Conservation (phyloP, 1,140 invertebrate genomes). For the Zeugodacus cucurbitae region DNA sequence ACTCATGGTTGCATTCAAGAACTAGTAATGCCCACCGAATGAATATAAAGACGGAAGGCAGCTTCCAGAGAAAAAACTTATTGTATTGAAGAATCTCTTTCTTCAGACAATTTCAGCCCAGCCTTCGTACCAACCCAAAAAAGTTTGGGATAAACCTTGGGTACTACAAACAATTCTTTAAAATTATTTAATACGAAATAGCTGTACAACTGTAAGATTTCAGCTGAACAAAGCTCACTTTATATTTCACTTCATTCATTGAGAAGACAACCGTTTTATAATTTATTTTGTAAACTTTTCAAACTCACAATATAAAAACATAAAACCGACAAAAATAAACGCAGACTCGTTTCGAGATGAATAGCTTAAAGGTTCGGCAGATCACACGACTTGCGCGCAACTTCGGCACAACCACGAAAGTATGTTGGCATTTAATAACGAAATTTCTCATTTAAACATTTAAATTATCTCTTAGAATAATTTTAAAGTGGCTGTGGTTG, state of each 20-base stretch:
- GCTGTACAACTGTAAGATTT: neutral
- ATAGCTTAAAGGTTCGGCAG: constrained; percentile 40
- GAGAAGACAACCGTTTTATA: neutral
- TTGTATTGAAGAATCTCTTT: too few relatives aligned
- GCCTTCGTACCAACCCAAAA: too few relatives aligned
- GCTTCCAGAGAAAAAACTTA: too few relatives aligned
- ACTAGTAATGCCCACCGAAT: too few relatives aligned
- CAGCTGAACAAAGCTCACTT: neutral
- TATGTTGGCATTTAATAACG: neutral
- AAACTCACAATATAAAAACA: neutral
- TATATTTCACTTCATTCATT: neutral
- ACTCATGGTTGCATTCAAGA: too few relatives aligned
- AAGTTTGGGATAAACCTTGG: too few relatives aligned
- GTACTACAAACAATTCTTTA: too few relatives aligned
- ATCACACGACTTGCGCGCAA: neutral
- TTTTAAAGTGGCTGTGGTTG: constrained; percentile 83
- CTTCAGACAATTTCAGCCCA: too few relatives aligned
- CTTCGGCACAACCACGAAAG: neutral
- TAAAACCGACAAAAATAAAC: neutral
- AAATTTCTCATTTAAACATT: too few relatives aligned
- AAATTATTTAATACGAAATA: neutral
- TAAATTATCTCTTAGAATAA: neutral
- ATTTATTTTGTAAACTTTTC: neutral
- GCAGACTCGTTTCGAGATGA: neutral
- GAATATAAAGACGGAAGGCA: too few relatives aligned